Evolutionary conservation across 1,140 invertebrate species (phyloP).

Genomic region (Trachymyrmex cornetzi): DNA sequence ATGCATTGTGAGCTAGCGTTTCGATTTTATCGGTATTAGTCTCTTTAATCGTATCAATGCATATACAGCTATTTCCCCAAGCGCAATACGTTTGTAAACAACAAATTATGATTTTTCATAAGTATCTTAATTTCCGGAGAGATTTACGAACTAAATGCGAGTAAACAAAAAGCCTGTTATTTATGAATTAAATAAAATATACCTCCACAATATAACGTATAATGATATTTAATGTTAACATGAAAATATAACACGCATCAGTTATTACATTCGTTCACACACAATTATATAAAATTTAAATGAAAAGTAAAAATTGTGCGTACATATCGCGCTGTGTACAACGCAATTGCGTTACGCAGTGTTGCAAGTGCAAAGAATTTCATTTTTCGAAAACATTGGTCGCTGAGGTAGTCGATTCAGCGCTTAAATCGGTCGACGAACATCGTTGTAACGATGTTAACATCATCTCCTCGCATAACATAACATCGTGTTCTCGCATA

Average conservation of each 20-base stretch:
- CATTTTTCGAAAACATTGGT: conserved; percentile 1
- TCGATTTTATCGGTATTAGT: neutral
- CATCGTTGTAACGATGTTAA: neutral
- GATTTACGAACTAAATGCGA: neutral
- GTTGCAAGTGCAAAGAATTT: conserved; percentile 31
- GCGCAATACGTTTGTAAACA: neutral
- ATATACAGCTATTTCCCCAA: neutral
- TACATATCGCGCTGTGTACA: neutral
- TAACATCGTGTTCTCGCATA: conserved; percentile 52
- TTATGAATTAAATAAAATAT: neutral
- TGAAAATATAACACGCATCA: neutral
- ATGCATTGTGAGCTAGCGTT: conserved; percentile 8
- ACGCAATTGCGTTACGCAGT: neutral
- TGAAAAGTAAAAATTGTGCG: conserved; percentile 10
- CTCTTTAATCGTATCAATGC: neutral
- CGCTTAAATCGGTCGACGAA: conserved; percentile 31
- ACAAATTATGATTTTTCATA: neutral
- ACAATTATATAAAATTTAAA: conserved; percentile 40
- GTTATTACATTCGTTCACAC: conserved; percentile 3
- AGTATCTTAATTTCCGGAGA: neutral
- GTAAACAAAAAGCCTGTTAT: neutral
- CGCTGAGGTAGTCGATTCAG: conserved; percentile 33
- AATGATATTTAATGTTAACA: neutral
- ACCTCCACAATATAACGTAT: neutral
- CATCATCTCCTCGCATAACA: conserved; percentile 37